A percentile compares a stretch with the other conserved stretches of the same genome.
phyloP scores from a whole-genome alignment of 2,113 vertebrate species.

The Glaucomys volans region DNA sequence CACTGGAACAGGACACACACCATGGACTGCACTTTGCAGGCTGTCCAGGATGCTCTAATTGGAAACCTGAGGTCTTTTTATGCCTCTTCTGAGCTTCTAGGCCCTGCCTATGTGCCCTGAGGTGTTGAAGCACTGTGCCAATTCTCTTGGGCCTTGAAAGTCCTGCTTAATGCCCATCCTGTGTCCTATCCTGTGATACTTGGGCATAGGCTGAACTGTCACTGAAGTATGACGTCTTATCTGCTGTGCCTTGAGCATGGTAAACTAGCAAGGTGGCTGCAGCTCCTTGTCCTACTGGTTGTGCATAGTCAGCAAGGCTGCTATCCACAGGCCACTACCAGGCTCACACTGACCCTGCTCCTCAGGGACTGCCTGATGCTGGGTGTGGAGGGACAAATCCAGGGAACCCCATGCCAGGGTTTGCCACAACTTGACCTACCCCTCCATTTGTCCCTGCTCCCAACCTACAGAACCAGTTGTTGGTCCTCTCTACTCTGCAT shows the following conservation, averaged over 20 bases:
- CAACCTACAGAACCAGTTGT: background rate
- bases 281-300: slow-evolving; percentile 92
- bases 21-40: slow-evolving; percentile 92
- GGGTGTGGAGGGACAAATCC: slow-evolving; percentile 83
- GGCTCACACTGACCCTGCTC: slow-evolving; percentile 87
- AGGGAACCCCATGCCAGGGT: slow-evolving; percentile 54
- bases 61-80: slow-evolving; percentile 88
- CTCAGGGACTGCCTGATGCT: slow-evolving; percentile 91
- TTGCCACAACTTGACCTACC: background rate
- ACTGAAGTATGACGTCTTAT: slow-evolving; percentile 89
- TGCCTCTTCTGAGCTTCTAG: slow-evolving; percentile 89
- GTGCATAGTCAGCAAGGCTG: slow-evolving; percentile 86
- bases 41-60: slow-evolving; percentile 88
- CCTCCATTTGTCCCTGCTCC: background rate
- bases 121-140: slow-evolving; percentile 91
- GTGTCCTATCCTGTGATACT: slow-evolving; percentile 85
- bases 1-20: slow-evolving; percentile 91
- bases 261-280: slow-evolving; percentile 90
- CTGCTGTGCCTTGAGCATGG: slow-evolving; percentile 81
- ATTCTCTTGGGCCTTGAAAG: slow-evolving; percentile 89
- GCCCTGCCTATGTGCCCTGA: slow-evolving; percentile 86
- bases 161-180: slow-evolving; percentile 91
- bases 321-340: slow-evolving; percentile 82
- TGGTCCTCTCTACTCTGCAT: background rate
- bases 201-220: slow-evolving; percentile 87